Percentiles rank a stretch among this genome's conserved stretches.
phyloP scores from a whole-genome alignment of 2,797 vertebrate genomes.

The Aplochiton taeniatus region DNA sequence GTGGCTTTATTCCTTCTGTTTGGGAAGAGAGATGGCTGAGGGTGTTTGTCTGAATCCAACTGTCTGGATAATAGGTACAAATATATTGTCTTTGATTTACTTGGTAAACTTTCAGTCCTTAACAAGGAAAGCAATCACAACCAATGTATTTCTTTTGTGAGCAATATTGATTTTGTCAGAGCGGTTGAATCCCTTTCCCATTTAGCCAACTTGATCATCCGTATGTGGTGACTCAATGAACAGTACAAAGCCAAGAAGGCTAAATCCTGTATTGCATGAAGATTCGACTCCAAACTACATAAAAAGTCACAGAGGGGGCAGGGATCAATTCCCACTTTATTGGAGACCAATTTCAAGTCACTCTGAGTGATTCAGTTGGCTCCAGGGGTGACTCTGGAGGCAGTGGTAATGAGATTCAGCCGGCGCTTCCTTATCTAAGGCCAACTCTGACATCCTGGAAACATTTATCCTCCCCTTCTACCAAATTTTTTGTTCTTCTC shows the following conservation, averaged over 20 bases:
- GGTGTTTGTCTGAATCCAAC: not conserved
- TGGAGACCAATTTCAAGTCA: slow-evolving; percentile 77
- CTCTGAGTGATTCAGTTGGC: slow-evolving; percentile 73
- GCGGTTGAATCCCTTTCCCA: slow-evolving; percentile 26
- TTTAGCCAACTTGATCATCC: too few relatives aligned
- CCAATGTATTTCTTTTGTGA: slow-evolving; percentile 12
- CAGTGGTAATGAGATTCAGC: slow-evolving; percentile 73
- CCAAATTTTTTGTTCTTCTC: slow-evolving; percentile 23
- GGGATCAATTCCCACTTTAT: slow-evolving; percentile 76
- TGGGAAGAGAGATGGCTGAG: too few relatives aligned
- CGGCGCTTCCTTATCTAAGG: slow-evolving; percentile 68
- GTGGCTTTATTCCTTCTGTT: too few relatives aligned
- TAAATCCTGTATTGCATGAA: slow-evolving; percentile 39
- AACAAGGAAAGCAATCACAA: slow-evolving; percentile 12
- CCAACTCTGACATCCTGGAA: slow-evolving; percentile 63
- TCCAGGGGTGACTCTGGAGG: slow-evolving; percentile 65
- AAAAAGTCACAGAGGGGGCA: slow-evolving; percentile 68
- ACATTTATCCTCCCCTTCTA: slow-evolving; percentile 55
- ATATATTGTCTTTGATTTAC: not conserved
- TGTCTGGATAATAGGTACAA: not conserved
- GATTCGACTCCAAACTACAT: slow-evolving; percentile 56
- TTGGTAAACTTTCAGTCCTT: slow-evolving; percentile 5
- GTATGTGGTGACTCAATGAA: too few relatives aligned
- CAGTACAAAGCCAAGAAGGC: slow-evolving; percentile 13
- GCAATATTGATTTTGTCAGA: too few relatives aligned